phyloP scores from a whole-genome alignment of 1,140 invertebrate species.

The Tetramorium simillimum region DNA sequence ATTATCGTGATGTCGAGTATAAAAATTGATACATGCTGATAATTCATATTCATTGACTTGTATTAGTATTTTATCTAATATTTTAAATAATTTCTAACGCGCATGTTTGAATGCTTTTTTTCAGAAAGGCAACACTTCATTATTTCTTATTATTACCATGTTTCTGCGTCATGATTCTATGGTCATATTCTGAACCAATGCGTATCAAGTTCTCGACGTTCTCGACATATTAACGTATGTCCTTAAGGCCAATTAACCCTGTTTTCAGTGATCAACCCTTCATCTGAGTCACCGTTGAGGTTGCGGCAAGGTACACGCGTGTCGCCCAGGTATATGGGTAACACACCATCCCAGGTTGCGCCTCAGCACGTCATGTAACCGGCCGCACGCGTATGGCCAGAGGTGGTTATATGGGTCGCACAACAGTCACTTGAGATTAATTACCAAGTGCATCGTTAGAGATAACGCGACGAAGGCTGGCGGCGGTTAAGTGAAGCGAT shows the following conservation, averaged over 20 bases:
- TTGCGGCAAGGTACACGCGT: conserved; percentile 37
- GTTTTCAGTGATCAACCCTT: conserved; percentile 45
- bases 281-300: conserved; percentile 30
- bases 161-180: not conserved
- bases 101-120: not conserved
- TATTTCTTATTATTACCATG: not conserved
- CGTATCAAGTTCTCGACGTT: not conserved
- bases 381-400: conserved; percentile 42
- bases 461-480: conserved; percentile 68
- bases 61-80: not conserved
- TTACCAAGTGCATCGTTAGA: conserved; percentile 75
- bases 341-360: conserved; percentile 18
- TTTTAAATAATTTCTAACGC: not conserved
- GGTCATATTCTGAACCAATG: not conserved
- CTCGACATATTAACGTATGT: not conserved
- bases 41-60: not conserved
- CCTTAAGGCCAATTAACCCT: conserved; percentile 26
- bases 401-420: conserved; percentile 63
- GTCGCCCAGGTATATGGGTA: conserved; percentile 40
- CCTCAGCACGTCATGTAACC: conserved; percentile 37
- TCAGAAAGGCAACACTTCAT: not conserved
- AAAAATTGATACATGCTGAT: not conserved
- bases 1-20: too few relatives aligned
- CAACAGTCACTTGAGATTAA: conserved; percentile 72
- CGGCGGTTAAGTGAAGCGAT: conserved; percentile 52